A percentile compares a stretch with the other conserved stretches of the same genome.
Conservation (phyloP, 53 echinoderm and acorn worm genomes). For the Arbacia lixula region DNA sequence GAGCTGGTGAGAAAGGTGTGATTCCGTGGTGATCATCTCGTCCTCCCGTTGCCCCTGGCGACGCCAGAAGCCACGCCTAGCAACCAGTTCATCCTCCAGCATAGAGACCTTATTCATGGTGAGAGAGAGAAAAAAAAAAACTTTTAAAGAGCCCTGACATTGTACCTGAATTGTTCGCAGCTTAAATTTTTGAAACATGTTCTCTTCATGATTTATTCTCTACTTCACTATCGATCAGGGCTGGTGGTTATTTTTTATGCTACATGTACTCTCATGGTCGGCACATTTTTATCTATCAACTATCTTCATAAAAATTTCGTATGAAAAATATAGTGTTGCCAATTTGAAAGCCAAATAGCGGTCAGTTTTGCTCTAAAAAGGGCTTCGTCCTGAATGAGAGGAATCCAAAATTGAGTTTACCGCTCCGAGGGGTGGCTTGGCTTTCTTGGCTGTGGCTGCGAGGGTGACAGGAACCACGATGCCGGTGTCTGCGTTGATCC, state of each 20-base stretch:
- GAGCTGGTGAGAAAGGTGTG: slow-evolving; percentile 79
- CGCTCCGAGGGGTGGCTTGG: slow-evolving; percentile 94
- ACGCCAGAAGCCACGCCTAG: slow-evolving; percentile 96
- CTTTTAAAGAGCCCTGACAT: no score
- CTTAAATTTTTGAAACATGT: no score
- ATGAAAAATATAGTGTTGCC: neutral
- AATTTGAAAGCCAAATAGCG: no score
- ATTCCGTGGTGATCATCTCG: slow-evolving; percentile 75
- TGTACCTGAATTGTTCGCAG: no score
- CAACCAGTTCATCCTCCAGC: slow-evolving; percentile 95
- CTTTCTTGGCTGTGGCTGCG: slow-evolving; percentile 78
- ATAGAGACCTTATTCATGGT: slow-evolving; percentile 86
- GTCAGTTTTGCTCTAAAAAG: no score
- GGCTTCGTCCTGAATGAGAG: no score
- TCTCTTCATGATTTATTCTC: no score
- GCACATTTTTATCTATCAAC: no score
- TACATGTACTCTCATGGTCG: no score
- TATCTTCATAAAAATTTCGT: no score
- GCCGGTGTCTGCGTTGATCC: slow-evolving; percentile 84
- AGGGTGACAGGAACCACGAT: slow-evolving; percentile 92
- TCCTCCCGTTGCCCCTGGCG: slow-evolving; percentile 95
- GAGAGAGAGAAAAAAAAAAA: neutral
- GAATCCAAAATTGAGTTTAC: slow-evolving; percentile 54
- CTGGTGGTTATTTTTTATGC: no score
- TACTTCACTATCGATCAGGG: no score